A percentile compares a stretch with the other conserved stretches of the same genome.
phyloP scores from a whole-genome alignment of 1,140 invertebrate genomes.

The Drosophila suzukii region DNA sequence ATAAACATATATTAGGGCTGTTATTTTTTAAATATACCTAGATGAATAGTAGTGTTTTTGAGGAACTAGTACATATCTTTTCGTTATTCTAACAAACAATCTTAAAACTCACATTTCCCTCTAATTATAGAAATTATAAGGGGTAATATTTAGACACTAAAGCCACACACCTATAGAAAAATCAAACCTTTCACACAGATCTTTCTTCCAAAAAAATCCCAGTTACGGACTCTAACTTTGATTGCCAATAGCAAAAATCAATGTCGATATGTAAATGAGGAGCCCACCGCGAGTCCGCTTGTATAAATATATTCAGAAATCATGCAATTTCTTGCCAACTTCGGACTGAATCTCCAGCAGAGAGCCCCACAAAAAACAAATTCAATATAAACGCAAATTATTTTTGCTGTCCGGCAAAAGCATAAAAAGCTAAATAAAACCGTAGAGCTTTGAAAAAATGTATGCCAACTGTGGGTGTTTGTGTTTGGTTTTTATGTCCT shows the following conservation, averaged over 20 bases:
- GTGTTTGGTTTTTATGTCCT: conserved; percentile 36
- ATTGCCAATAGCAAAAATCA: conserved; percentile 52
- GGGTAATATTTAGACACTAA: background rate
- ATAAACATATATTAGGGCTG: background rate
- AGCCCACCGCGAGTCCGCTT: conserved; percentile 24
- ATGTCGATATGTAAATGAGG: conserved; percentile 53
- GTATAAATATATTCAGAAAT: conserved; percentile 74
- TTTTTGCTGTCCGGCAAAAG: conserved; percentile 41
- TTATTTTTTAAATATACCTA: background rate
- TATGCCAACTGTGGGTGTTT: conserved; percentile 22
- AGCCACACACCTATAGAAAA: background rate
- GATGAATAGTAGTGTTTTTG: too few relatives aligned
- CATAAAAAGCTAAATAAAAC: conserved; percentile 11
- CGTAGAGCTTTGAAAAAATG: conserved; percentile 16
- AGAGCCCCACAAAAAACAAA: conserved; percentile 35
- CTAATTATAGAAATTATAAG: too few relatives aligned
- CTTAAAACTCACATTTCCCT: too few relatives aligned
- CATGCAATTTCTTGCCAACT: conserved; percentile 40
- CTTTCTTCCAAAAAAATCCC: background rate
- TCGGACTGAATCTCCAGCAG: conserved; percentile 14
- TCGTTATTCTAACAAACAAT: too few relatives aligned
- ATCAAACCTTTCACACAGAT: background rate
- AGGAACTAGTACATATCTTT: too few relatives aligned
- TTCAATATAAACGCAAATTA: conserved; percentile 79
- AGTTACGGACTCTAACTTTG: conserved; percentile 13